These are phyloP conservation scores for Tipula unca DNA, from an alignment of 2,888 invertebrate species.

Conservation along the genomic window DNA sequence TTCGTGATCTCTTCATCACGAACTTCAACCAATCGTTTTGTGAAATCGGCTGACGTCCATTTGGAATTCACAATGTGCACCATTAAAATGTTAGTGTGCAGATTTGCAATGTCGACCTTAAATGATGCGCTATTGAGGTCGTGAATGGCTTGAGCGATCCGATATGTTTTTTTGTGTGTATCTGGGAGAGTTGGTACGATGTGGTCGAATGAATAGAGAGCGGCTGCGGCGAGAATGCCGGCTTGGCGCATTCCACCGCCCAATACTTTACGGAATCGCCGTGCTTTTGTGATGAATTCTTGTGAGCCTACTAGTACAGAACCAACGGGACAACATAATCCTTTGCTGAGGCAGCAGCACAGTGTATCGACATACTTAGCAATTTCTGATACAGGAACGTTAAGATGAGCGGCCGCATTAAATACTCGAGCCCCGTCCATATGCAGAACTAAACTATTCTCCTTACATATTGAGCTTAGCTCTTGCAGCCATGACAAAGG, in stretches of 20 bases:
- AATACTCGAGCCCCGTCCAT: slow-evolving; percentile 91
- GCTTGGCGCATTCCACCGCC: slow-evolving; percentile 93
- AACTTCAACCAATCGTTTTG: slow-evolving; percentile 45
- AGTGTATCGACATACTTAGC: slow-evolving; percentile 69
- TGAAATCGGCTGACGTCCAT: slow-evolving; percentile 48
- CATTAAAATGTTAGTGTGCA: slow-evolving; percentile 70
- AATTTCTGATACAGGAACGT: slow-evolving; percentile 54
- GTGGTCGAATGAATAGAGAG: slow-evolving; percentile 73
- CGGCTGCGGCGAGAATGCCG: slow-evolving; percentile 86
- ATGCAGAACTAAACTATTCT: slow-evolving; percentile 60
- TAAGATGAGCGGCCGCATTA: slow-evolving; percentile 70
- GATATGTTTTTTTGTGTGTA: slow-evolving; percentile 64
- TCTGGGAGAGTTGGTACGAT: slow-evolving; percentile 58
- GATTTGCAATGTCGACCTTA: slow-evolving; percentile 50
- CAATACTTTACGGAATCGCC: slow-evolving; percentile 71
- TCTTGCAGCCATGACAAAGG: slow-evolving; percentile 72
- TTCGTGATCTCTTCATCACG: slow-evolving; percentile 44
- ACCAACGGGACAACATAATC: slow-evolving; percentile 83
- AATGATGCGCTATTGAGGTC: slow-evolving; percentile 52
- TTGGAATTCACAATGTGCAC: slow-evolving; percentile 49
- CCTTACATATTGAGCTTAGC: slow-evolving; percentile 54
- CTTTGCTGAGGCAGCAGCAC: slow-evolving; percentile 84
- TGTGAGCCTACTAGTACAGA: slow-evolving; percentile 71
- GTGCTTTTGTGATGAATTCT: slow-evolving; percentile 64
- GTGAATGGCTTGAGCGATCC: slow-evolving; percentile 58